These are phyloP conservation scores for Merops nubicus DNA, from an alignment of 2,113 vertebrate genomes.

Conservation along the genomic window DNA sequence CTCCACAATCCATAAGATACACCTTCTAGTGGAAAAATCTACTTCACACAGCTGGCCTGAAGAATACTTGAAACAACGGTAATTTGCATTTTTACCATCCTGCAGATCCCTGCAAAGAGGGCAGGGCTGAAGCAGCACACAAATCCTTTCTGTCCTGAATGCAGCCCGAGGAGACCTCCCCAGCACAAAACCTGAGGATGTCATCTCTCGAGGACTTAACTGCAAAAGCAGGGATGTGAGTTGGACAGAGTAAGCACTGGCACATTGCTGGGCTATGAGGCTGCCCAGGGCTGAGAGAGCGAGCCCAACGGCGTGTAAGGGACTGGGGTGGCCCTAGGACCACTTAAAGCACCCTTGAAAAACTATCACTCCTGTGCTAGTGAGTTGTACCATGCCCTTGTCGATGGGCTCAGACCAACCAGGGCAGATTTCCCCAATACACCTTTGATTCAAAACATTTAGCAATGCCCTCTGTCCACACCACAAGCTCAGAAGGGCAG, in stretches of 20 bases:
- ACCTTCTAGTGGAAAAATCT: not conserved
- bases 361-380: not conserved
- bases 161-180: not conserved
- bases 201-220: not conserved
- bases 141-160: not conserved
- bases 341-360: rapidly evolving
- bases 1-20: not conserved
- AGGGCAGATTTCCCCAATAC: not conserved
- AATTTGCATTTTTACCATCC: not conserved
- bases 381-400: rapidly evolving
- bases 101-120: not conserved
- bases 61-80: not conserved
- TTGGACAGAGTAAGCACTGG: not conserved
- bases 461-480: not conserved
- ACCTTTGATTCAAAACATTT: not conserved
- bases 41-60: not conserved
- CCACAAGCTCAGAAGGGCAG: not conserved
- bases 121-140: not conserved
- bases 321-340: not conserved
- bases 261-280: rapidly evolving
- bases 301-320: not conserved
- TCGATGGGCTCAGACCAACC: rapidly evolving
- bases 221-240: not conserved
- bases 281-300: not conserved
- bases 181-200: rapidly evolving